Evolutionary conservation across 2,888 invertebrate species (phyloP), one percentile per base, ranked within the genome.

Genomic region (Aspidiotus rigidus): DNA sequence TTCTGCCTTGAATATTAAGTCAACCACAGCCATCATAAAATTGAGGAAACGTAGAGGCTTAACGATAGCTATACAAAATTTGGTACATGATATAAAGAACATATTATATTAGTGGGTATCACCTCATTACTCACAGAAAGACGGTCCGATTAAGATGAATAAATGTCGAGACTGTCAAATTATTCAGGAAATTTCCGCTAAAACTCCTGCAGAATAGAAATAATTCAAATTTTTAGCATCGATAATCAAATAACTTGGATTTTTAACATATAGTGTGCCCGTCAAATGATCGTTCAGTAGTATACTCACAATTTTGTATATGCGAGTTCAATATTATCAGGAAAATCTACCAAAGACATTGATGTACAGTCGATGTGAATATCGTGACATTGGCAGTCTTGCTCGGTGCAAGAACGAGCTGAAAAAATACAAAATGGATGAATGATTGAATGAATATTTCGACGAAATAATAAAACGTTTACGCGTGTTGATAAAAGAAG

Each of bases 341-440:
- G 78, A 1, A 78, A 72, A 0, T 53, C 49, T 1, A 70, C 69
- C 5, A 80, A 73, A 1, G 75, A 75, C n/a, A 75, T 73, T 7
- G 76, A 74, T 1, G 77, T 76, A 72, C 81, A 81, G 74, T 80
- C 76, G 73, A 80, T 79, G 62, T 77, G 76, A 13, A 77, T 75
- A 70, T 80, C 78, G 53, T 75, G 73, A 73, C 81, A 81, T 41
- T 75, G 74, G 72, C 81, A 81, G 13, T 74, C 72, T 1, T 74
- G 73, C 2, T 74, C 74, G 11, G 74, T 73, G 42, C 81, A 81
- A 5, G 67, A 69, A 72, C 78, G 79, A 2, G 77, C 80, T 80
- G 74, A 16, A 73, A 72, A 40, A 53, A 64, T 28, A 28, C 1
- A 28, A 28, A 28, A 28, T 28, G 28, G 1, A 1, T 28, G 28